Evolutionary conservation across 2,113 vertebrate genomes (phyloP).

Genomic region (Tetrao urogallus): DNA sequence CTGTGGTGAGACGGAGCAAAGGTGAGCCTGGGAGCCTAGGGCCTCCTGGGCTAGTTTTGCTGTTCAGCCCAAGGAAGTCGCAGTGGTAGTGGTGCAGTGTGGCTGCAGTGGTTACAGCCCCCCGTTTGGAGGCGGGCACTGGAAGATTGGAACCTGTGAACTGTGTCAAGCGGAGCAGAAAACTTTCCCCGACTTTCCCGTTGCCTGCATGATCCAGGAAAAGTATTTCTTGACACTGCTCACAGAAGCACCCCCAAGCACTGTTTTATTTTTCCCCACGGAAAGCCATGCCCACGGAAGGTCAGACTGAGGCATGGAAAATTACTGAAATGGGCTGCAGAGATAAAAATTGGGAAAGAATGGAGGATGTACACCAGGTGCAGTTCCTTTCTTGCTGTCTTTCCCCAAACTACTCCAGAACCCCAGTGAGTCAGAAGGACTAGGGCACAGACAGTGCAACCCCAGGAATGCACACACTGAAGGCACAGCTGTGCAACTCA

Average conservation of each 20-base stretch:
- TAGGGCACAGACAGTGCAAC: fast-evolving
- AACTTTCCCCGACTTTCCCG: too few relatives aligned
- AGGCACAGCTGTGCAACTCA: fast-evolving
- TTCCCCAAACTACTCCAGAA: not conserved
- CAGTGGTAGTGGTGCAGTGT: not conserved
- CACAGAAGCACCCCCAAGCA: not conserved
- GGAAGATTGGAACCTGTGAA: not conserved
- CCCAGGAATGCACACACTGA: too few relatives aligned
- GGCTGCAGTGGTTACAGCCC: not conserved
- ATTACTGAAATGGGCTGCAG: not conserved
- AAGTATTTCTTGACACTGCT: not conserved
- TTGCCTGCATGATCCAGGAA: not conserved
- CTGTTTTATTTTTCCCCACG: fast-evolving
- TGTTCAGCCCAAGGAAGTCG: not conserved
- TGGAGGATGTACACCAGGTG: not conserved
- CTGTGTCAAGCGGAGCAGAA: not conserved
- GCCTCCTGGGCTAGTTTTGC: not conserved
- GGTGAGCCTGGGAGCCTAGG: not conserved
- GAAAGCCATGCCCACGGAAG: not conserved
- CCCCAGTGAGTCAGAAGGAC: not conserved
- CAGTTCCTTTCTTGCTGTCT: not conserved
- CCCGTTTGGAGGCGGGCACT: not conserved
- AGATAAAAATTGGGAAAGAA: not conserved
- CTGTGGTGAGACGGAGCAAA: not conserved
- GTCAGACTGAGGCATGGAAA: not conserved